Conservation (phyloP, 2,888 invertebrate genomes). For the Celastrina argiolus region DNA sequence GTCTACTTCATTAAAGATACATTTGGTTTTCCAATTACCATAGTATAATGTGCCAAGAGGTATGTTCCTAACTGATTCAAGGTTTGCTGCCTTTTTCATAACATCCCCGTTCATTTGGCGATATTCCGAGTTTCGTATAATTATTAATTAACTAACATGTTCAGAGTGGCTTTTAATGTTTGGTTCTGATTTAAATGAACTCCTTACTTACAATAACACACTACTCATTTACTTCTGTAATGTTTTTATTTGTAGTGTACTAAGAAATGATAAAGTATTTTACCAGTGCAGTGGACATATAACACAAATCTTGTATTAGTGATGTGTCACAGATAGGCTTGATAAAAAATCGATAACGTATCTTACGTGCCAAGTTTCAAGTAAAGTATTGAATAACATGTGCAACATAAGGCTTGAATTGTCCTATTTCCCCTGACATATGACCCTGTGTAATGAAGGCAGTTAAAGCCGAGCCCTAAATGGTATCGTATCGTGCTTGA, state of each 20-base stretch:
- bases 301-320: constrained; percentile 9
- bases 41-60: constrained; percentile 18
- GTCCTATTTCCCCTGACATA: constrained; percentile 71
- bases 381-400: constrained; percentile 31
- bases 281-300: not conserved
- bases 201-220: constrained; percentile 9
- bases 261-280: constrained; percentile 2
- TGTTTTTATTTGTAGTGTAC: not conserved
- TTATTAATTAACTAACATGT: constrained; percentile 7
- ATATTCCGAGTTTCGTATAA: not conserved
- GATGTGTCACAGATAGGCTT: constrained; percentile 14
- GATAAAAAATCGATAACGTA: constrained; percentile 23
- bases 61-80: constrained; percentile 18
- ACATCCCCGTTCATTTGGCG: not conserved
- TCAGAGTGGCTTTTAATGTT: constrained; percentile 12
- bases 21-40: constrained; percentile 15
- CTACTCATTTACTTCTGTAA: not conserved
- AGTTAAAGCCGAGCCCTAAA: constrained; percentile 67
- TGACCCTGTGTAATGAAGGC: constrained; percentile 67
- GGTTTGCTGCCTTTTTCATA: constrained; percentile 10
- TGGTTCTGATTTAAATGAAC: not conserved
- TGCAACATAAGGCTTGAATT: constrained; percentile 57
- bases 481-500: constrained; percentile 61
- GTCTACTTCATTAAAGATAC: constrained; percentile 7
- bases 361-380: constrained; percentile 8